Evolutionary conservation across 2,888 invertebrate species (phyloP).

Genomic region (Heteromurus nitidus): DNA sequence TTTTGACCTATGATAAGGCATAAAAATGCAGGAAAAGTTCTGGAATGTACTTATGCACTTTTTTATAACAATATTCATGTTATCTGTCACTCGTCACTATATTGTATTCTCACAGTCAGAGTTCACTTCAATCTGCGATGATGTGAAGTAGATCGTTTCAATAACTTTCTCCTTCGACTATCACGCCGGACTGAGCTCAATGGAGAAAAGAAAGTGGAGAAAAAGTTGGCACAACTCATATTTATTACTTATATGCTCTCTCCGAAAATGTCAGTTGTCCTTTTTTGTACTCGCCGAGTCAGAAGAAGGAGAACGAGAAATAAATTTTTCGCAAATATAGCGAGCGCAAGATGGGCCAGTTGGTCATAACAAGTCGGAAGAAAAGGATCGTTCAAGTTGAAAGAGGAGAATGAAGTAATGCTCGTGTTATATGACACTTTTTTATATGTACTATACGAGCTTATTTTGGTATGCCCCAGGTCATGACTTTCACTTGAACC

Average conservation of each 20-base stretch:
- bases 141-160: slow-evolving; percentile 23
- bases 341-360: too few relatives aligned
- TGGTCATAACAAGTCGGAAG: neutral
- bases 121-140: neutral
- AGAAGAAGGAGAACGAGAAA: neutral
- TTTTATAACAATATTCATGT: slow-evolving; percentile 9
- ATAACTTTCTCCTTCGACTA: slow-evolving; percentile 27
- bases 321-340: neutral
- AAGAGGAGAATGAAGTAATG: neutral
- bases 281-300: too few relatives aligned
- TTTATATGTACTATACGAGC: too few relatives aligned
- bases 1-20: too few relatives aligned
- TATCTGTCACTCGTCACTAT: neutral
- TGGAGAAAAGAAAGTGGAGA: neutral
- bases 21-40: too few relatives aligned
- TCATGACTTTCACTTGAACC: neutral
- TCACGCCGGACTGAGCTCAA: neutral
- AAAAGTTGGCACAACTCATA: slow-evolving; percentile 39
- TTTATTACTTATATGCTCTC: slow-evolving; percentile 18
- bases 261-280: slow-evolving; percentile 9
- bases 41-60: slow-evolving; percentile 16
- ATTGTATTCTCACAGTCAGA: slow-evolving; percentile 1
- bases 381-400: neutral
- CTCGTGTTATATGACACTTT: slow-evolving; percentile 1
- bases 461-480: neutral